phyloP scores from a whole-genome alignment of 2,888 invertebrate species.

The Apodemia zela region DNA sequence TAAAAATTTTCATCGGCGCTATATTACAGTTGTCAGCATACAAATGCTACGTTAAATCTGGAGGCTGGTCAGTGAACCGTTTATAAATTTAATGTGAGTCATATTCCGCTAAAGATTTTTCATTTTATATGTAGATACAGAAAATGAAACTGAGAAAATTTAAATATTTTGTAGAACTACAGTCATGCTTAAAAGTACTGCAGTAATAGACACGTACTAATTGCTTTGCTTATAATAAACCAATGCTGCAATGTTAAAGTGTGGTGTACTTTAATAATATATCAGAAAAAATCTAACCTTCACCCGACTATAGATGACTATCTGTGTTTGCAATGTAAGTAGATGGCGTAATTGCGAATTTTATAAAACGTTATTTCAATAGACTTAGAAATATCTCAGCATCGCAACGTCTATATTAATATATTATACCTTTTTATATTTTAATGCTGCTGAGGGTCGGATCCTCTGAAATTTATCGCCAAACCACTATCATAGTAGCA shows the following conservation, averaged over 20 bases:
- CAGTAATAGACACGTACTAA: neutral
- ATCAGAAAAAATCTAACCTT: constrained; percentile 8
- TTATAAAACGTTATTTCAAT: too few species aligned
- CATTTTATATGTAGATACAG: too few species aligned
- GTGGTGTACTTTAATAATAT: neutral
- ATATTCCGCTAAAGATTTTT: neutral
- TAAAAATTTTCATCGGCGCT: neutral
- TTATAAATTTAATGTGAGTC: neutral
- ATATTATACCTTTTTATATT: too few species aligned
- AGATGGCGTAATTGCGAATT: neutral
- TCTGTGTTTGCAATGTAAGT: constrained; percentile 3
- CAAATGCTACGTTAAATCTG: neutral
- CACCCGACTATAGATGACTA: neutral
- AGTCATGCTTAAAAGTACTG: neutral
- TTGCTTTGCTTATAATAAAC: constrained; percentile 4
- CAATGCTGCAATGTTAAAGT: neutral
- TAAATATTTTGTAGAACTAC: neutral
- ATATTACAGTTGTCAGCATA: neutral
- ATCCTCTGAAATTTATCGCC: too few species aligned
- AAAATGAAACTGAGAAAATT: neutral
- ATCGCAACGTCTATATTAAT: too few species aligned
- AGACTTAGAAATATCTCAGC: too few species aligned
- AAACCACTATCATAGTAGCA: too few species aligned
- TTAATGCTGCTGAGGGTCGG: too few species aligned
- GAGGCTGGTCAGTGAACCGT: neutral